These are phyloP conservation scores for Caenorhabditis imperialis DNA, from an alignment of 2,888 invertebrate genomes.

Conservation along the genomic window DNA sequence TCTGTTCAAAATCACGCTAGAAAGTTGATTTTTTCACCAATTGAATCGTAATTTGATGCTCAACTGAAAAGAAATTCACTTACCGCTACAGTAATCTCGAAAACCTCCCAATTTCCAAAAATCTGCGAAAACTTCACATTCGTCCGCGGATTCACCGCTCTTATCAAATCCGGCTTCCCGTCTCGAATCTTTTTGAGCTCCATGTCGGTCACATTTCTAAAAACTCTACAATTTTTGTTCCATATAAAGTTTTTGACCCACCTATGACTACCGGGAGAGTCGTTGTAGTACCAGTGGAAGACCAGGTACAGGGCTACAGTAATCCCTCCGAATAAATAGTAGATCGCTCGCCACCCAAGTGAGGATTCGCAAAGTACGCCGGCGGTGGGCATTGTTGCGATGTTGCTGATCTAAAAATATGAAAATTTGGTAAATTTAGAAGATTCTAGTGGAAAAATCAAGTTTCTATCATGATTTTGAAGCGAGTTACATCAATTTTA, in stretches of 20 bases:
- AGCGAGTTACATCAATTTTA: too few relatives aligned
- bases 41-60: too few relatives aligned
- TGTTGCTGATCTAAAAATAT: constrained; percentile 49
- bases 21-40: too few relatives aligned
- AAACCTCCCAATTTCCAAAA: constrained; percentile 31
- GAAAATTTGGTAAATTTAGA: not conserved
- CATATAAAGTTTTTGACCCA: not conserved
- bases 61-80: too few relatives aligned
- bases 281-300: constrained; percentile 55
- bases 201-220: constrained; percentile 37
- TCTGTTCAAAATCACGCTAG: too few relatives aligned
- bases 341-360: constrained; percentile 56
- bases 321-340: constrained; percentile 52
- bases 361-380: constrained; percentile 52
- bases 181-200: constrained; percentile 49
- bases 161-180: constrained; percentile 28
- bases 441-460: too few relatives aligned
- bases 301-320: constrained; percentile 38
- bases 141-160: not conserved
- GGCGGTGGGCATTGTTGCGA: constrained; percentile 57
- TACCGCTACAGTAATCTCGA: constrained; percentile 42
- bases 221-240: not conserved
- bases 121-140: constrained; percentile 13
- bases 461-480: too few relatives aligned
- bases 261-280: constrained; percentile 55